phyloP scores from a whole-genome alignment of 2,113 vertebrate species.

The Microtus oregoni region DNA sequence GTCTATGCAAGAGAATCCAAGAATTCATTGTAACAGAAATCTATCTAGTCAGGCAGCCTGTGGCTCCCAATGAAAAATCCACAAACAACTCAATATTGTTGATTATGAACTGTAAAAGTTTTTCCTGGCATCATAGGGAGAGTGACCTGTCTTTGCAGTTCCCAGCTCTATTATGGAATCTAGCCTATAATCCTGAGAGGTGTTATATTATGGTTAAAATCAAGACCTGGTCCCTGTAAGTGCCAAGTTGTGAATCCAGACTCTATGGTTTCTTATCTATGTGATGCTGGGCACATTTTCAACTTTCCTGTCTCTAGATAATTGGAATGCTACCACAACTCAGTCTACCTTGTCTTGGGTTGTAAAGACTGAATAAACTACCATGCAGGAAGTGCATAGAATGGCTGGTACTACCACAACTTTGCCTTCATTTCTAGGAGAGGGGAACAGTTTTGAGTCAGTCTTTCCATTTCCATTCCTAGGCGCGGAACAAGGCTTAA shows the following conservation, averaged over 20 bases:
- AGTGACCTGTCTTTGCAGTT: neutral
- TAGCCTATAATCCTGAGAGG: neutral
- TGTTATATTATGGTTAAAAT: neutral
- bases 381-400: neutral
- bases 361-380: constrained; percentile 11
- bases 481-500: neutral
- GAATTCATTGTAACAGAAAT: neutral
- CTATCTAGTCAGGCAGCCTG: neutral
- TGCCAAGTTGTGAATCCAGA: neutral
- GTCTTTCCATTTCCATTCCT: neutral
- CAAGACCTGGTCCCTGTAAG: neutral
- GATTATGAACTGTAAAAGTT: neutral
- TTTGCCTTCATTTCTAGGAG: constrained; percentile 5
- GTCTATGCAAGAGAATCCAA: neutral
- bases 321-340: neutral
- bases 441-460: neutral
- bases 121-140: neutral
- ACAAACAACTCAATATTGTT: neutral
- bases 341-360: neutral
- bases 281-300: neutral
- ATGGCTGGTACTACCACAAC: neutral
- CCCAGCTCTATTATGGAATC: neutral
- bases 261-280: neutral
- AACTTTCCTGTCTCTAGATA: neutral
- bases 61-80: neutral